Conservation (phyloP, 30 jellyfish, hydroid and myxozoan species). For the Sanderia malayensis region DNA sequence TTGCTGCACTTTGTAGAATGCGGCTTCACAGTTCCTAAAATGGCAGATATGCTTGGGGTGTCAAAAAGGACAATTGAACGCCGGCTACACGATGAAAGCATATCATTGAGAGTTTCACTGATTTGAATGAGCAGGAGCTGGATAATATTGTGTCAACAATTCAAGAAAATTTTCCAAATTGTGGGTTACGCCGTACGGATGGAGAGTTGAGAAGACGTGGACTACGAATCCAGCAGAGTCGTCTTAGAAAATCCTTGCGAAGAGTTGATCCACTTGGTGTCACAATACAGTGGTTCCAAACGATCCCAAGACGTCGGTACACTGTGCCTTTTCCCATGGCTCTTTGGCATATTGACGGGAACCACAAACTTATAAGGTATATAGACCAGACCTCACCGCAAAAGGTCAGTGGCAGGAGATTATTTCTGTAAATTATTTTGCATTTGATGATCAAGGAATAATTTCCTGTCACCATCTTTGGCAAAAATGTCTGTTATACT, state of each 20-base stretch:
- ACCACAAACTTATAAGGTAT: too few relatives aligned
- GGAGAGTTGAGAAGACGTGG: not conserved
- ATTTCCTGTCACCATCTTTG: not conserved
- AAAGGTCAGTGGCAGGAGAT: not conserved
- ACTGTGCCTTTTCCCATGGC: too few relatives aligned
- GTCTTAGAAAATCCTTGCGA: not conserved
- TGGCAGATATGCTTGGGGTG: not conserved
- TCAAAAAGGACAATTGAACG: not conserved
- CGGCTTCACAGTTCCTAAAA: not conserved
- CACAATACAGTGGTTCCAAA: too few relatives aligned
- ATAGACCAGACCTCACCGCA: too few relatives aligned
- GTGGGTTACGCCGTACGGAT: not conserved
- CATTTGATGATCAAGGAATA: not conserved
- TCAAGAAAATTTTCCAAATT: not conserved
- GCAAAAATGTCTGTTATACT: not conserved
- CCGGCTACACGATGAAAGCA: not conserved
- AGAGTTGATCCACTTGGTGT: too few relatives aligned
- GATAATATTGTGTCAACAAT: not conserved
- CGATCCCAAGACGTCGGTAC: too few relatives aligned
- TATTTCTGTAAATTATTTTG: not conserved
- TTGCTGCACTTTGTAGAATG: not conserved
- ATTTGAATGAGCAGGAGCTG: not conserved
- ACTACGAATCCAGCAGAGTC: not conserved
- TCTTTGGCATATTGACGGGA: too few relatives aligned
- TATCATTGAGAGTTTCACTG: not conserved